Percentiles rank a stretch among this genome's conserved stretches.
phyloP scores from a whole-genome alignment of 2,888 invertebrate genomes.

The Blomia tropicalis region DNA sequence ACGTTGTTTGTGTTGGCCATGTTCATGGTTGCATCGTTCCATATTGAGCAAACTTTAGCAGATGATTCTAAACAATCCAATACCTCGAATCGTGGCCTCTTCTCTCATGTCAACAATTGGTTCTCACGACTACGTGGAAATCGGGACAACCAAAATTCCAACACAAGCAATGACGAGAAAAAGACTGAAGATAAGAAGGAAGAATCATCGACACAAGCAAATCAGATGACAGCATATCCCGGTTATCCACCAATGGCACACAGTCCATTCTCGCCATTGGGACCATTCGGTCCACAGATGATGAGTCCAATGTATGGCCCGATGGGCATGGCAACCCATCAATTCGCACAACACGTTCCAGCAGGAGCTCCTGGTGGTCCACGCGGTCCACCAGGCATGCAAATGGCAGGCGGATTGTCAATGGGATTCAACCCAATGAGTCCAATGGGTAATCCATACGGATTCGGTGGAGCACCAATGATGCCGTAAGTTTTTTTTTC shows the following conservation, averaged over 20 bases:
- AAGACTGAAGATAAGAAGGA: slow-evolving; percentile 5
- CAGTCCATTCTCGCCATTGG: not conserved
- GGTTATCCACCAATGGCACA: not conserved
- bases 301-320: not conserved
- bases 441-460: slow-evolving; percentile 6
- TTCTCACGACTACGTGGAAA: not conserved
- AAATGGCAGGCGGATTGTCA: not conserved
- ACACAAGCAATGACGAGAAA: not conserved
- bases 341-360: not conserved
- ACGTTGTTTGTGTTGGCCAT: not conserved
- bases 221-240: not conserved
- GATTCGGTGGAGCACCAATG: not conserved
- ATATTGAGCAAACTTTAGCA: not conserved
- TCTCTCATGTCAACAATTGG: slow-evolving; percentile 12
- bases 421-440: not conserved
- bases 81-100: not conserved
- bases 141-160: not conserved
- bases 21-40: not conserved
- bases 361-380: not conserved
- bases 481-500: slow-evolving; percentile 5
- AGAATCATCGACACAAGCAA: not conserved
- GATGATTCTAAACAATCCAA: not conserved
- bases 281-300: not conserved
- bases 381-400: not conserved
- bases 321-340: slow-evolving; percentile 4